Conservation (phyloP, 2,113 vertebrate species). For the Crotalus viridis region DNA sequence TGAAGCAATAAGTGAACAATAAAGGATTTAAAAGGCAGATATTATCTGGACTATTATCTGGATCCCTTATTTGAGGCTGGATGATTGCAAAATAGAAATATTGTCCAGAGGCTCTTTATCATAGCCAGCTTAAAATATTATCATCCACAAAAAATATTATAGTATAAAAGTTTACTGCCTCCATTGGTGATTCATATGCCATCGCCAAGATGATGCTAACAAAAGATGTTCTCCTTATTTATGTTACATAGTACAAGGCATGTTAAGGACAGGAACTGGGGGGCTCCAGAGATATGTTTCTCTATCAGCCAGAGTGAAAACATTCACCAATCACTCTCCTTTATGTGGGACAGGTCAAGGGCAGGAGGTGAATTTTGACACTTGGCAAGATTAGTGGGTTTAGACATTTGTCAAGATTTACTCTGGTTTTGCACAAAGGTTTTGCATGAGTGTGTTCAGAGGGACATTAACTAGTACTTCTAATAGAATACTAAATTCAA, state of each 20-base stretch:
- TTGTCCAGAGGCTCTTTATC: neutral
- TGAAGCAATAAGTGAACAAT: neutral
- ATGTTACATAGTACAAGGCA: neutral
- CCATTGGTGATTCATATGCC: neutral
- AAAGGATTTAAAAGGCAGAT: neutral
- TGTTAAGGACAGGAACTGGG: neutral
- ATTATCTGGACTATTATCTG: neutral
- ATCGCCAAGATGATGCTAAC: neutral
- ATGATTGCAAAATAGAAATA: neutral
- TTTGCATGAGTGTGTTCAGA: neutral
- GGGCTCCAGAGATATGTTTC: neutral
- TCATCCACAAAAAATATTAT: neutral
- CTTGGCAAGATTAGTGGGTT: neutral
- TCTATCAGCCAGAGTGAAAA: neutral
- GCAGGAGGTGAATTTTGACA: neutral
- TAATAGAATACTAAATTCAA: neutral
- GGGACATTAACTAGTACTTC: neutral
- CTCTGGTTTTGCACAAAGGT: neutral
- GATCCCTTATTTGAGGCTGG: neutral
- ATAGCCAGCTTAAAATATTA: neutral
- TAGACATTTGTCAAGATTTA: neutral
- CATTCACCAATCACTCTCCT: neutral
- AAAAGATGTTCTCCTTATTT: neutral
- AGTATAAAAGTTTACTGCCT: neutral
- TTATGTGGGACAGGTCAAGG: neutral